phyloP scores from a whole-genome alignment of 1,140 invertebrate genomes.

The Manduca sexta region DNA sequence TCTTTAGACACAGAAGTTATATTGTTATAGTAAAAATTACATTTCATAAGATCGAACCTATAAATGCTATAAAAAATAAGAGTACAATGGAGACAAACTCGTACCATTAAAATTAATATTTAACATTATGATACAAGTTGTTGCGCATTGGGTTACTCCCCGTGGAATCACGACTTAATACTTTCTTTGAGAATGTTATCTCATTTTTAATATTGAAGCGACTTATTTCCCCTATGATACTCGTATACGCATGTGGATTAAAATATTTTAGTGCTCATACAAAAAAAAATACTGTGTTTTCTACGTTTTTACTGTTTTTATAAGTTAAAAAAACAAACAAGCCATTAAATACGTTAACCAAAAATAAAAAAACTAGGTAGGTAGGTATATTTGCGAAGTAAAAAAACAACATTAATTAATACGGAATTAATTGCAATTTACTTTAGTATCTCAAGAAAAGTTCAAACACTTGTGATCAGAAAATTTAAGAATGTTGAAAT shows the following conservation, averaged over 20 bases:
- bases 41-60: background rate
- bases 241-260: slow-evolving; percentile 51
- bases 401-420: too few relatives aligned
- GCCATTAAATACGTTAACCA: too few relatives aligned
- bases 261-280: slow-evolving; percentile 9
- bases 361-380: too few relatives aligned
- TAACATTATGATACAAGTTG: slow-evolving; percentile 63
- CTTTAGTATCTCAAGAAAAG: background rate
- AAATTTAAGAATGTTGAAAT: background rate
- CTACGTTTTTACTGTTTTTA: too few relatives aligned
- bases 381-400: too few relatives aligned
- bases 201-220: slow-evolving; percentile 67
- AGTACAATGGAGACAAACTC: slow-evolving; percentile 42
- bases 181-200: slow-evolving; percentile 69
- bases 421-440: too few relatives aligned
- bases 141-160: slow-evolving; percentile 60
- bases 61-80: background rate
- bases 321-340: too few relatives aligned
- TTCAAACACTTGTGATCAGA: too few relatives aligned
- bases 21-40: too few relatives aligned
- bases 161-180: slow-evolving; percentile 61
- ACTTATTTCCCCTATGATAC: slow-evolving; percentile 48
- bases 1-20: too few relatives aligned
- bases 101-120: slow-evolving; percentile 58
- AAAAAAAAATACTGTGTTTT: too few relatives aligned